Percentiles rank a stretch among this genome's conserved stretches.
Evolutionary conservation across 2,888 invertebrate genomes (phyloP).

Genomic region (Thera obeliscata): DNA sequence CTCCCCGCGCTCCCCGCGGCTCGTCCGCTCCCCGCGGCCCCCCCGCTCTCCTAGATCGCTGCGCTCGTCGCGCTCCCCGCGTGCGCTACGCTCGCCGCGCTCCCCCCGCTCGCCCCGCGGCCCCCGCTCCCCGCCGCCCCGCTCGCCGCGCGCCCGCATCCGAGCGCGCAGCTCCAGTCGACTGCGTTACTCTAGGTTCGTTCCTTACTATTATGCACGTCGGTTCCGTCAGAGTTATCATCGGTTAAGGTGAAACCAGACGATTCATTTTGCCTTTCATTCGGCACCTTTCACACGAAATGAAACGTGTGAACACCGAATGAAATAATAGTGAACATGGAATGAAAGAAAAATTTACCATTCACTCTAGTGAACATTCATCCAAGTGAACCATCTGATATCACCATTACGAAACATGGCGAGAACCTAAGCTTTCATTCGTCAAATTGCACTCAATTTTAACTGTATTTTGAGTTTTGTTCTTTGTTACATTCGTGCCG

Average conservation of each 20-base stretch:
- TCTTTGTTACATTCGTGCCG: no score
- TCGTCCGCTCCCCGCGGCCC: conserved; percentile 45
- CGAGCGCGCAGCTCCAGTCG: conserved; percentile 69
- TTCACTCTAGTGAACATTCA: no score
- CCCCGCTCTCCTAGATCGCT: conserved; percentile 51
- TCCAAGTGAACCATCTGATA: no score
- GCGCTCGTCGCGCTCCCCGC: conserved; percentile 48
- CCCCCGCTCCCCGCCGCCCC: conserved; percentile 29
- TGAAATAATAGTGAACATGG: no score
- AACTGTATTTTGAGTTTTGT: no score
- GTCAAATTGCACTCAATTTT: not conserved
- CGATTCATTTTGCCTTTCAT: no score
- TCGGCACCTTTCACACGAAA: no score
- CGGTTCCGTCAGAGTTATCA: not conserved
- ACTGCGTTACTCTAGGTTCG: conserved; percentile 76
- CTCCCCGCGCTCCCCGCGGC: conserved; percentile 41
- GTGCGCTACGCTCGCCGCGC: conserved; percentile 55
- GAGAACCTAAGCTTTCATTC: not conserved
- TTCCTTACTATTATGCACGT: conserved; percentile 32
- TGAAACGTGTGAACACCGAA: no score
- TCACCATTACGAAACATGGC: not conserved
- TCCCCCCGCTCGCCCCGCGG: conserved; percentile 52
- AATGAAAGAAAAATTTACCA: no score
- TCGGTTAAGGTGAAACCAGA: not conserved
- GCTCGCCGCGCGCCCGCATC: conserved; percentile 50